phyloP scores from a whole-genome alignment of 1,140 invertebrate species.

The Tetranychus cinnabarinus region DNA sequence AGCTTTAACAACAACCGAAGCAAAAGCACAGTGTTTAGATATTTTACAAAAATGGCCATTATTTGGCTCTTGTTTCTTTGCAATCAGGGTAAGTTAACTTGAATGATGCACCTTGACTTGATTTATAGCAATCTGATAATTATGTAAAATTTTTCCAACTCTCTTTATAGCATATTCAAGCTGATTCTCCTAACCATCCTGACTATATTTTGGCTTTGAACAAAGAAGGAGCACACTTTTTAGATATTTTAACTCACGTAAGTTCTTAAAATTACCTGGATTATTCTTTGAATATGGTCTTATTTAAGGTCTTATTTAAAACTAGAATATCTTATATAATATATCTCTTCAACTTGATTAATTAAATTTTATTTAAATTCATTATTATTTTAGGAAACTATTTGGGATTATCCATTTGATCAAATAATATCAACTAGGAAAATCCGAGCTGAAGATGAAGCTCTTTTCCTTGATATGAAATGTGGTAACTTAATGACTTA shows the following conservation, averaged over 20 bases:
- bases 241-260: slow-evolving; percentile 69
- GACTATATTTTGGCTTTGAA: slow-evolving; percentile 78
- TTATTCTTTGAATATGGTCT: not conserved
- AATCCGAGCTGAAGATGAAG: slow-evolving; percentile 69
- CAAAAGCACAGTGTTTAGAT: slow-evolving; percentile 40
- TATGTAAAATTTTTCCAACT: not conserved
- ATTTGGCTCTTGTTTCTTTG: slow-evolving; percentile 95
- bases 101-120: too few relatives aligned
- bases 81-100: slow-evolving; percentile 34
- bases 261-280: slow-evolving; percentile 16
- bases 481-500: slow-evolving; percentile 87
- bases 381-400: slow-evolving; percentile 36
- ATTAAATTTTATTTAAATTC: not conserved
- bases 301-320: not conserved
- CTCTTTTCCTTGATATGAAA: slow-evolving; percentile 85
- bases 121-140: too few relatives aligned
- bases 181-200: slow-evolving; percentile 32
- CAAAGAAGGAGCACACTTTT: slow-evolving; percentile 71
- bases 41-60: slow-evolving; percentile 78
- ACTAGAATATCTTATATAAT: not conserved
- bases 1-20: slow-evolving; percentile 26
- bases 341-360: not conserved
- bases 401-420: slow-evolving; percentile 71
- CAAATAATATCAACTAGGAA: slow-evolving; percentile 88
- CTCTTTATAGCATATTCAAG: slow-evolving; percentile 7